phyloP scores from a whole-genome alignment of 2,113 vertebrate species.

The Vidua chalybeata region DNA sequence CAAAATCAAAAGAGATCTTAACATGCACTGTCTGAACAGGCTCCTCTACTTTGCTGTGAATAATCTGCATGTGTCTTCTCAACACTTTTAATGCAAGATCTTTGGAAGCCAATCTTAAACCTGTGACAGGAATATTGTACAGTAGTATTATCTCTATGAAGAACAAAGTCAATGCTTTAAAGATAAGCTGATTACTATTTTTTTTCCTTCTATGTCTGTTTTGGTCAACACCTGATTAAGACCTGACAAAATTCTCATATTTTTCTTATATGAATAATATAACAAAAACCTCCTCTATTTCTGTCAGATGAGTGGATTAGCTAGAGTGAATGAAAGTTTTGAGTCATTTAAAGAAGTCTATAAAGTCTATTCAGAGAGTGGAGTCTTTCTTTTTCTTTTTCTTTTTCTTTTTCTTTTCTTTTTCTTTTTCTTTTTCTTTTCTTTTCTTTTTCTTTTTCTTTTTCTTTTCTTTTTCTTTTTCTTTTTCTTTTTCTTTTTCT shows the following conservation, averaged over 20 bases:
- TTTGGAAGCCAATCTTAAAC: not conserved
- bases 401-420: accelerated
- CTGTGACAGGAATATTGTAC: not conserved
- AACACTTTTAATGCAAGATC: not conserved
- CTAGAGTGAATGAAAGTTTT: not conserved
- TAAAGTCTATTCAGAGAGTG: not conserved
- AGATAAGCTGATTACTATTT: not conserved
- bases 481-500: too few relatives aligned
- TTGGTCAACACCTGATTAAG: not conserved
- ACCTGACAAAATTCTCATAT: not conserved
- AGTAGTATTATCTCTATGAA: not conserved
- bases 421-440: accelerated
- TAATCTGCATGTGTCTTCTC: not conserved
- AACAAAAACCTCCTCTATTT: not conserved
- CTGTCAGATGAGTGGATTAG: not conserved
- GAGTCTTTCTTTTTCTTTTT: accelerated
- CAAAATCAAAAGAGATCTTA: not conserved
- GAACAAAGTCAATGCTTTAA: constrained; percentile 1
- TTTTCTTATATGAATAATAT: not conserved
- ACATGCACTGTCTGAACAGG: not conserved
- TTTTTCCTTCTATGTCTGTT: not conserved
- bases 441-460: too few relatives aligned
- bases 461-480: accelerated
- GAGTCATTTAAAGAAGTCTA: not conserved
- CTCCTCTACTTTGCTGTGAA: not conserved